Conservation (phyloP, 2,888 invertebrate genomes). For the Empis stercorea region DNA sequence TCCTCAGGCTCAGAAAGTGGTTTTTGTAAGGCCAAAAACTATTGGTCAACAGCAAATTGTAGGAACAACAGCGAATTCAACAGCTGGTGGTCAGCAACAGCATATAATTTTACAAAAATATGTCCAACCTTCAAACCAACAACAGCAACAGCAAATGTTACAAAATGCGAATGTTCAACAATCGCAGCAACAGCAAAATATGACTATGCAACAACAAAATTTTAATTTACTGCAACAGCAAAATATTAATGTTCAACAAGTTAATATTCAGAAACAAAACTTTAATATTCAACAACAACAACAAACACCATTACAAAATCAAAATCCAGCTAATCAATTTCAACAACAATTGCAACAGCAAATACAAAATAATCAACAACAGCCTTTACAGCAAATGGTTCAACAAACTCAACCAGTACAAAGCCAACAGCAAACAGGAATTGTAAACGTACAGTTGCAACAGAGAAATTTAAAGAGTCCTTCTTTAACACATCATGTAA, state of each 20-base stretch:
- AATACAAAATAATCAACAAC: not conserved
- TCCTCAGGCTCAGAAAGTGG: conserved; percentile 15
- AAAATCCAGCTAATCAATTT: not conserved
- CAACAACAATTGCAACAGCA: not conserved
- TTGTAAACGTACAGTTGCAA: conserved; percentile 27
- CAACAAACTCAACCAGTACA: conserved; percentile 20
- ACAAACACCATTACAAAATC: not conserved
- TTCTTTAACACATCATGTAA: conserved; percentile 17
- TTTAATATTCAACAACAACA: conserved; percentile 1
- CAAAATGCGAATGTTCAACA: not conserved
- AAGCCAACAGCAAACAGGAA: conserved; percentile 26
- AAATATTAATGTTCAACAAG: conserved; percentile 3
- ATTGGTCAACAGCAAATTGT: not conserved
- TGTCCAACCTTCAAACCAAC: not conserved
- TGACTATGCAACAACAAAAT: conserved; percentile 1
- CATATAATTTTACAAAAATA: not conserved
- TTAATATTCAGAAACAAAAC: conserved; percentile 5
- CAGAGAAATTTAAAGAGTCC: conserved; percentile 14
- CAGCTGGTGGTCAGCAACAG: not conserved
- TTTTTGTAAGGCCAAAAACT: conserved; percentile 6
- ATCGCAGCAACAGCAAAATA: not conserved
- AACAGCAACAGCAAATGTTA: not conserved
- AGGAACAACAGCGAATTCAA: not conserved
- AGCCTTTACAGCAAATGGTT: conserved; percentile 6
- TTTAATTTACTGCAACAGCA: not conserved